Evolutionary conservation across 2,797 vertebrate species (phyloP).

Genomic region (Paratrypauchen microcephalus): DNA sequence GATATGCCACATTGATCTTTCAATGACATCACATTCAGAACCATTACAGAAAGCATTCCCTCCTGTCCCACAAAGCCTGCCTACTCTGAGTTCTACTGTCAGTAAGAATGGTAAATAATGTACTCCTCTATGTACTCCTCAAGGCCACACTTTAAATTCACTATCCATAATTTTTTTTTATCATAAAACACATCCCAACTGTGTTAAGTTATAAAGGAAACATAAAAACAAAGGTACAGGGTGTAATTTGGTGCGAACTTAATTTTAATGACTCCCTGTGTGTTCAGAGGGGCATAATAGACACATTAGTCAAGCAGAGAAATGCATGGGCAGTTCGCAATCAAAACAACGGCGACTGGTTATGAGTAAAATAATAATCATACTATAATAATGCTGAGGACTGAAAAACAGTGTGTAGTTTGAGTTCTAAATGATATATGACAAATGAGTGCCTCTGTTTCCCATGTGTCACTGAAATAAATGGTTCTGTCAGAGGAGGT

Average conservation of each 20-base stretch:
- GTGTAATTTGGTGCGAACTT: too few relatives aligned
- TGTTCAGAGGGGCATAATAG: neutral
- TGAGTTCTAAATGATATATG: neutral
- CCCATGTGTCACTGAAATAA: neutral
- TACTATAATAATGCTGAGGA: neutral
- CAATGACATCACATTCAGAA: slow-evolving; percentile 54
- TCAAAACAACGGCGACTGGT: neutral
- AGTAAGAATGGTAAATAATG: neutral
- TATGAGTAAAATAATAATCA: neutral
- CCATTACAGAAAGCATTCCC: slow-evolving; percentile 37
- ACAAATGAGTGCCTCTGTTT: neutral
- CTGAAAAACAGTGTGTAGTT: neutral
- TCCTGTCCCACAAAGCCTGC: neutral
- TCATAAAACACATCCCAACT: neutral
- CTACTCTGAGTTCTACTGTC: neutral
- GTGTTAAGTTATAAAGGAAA: neutral
- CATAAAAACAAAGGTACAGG: too few relatives aligned
- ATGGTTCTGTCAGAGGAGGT: neutral
- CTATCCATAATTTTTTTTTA: neutral
- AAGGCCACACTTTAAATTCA: neutral
- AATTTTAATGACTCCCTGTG: too few relatives aligned
- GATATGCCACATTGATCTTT: slow-evolving; percentile 52
- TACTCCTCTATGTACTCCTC: neutral
- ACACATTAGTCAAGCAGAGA: neutral
- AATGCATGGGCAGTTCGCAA: neutral